Percentiles rank a stretch among this genome's conserved stretches.
These are phyloP conservation scores for Bucorvus abyssinicus DNA, from an alignment of 2,797 vertebrate genomes.

Conservation along the genomic window DNA sequence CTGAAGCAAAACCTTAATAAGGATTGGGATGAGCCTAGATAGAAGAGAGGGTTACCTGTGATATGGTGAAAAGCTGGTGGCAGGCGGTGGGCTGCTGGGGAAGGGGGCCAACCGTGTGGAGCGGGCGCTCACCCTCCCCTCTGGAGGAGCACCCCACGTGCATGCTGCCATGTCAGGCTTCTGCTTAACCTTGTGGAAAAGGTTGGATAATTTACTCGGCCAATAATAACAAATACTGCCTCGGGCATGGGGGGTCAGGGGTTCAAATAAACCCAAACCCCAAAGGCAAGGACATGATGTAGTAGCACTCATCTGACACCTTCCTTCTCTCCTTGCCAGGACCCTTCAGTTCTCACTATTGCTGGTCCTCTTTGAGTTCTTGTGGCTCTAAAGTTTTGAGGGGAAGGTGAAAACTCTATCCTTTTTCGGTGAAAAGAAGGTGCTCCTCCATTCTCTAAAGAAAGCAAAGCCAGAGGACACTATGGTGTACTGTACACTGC, in stretches of 20 bases:
- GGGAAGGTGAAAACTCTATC: neutral
- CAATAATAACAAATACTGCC: neutral
- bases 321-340: neutral
- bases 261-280: neutral
- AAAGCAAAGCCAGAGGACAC: neutral
- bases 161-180: accelerated
- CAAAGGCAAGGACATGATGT: neutral
- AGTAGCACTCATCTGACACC: neutral
- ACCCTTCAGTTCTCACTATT: neutral
- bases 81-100: neutral
- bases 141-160: neutral
- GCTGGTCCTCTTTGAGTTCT: neutral
- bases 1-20: conserved; percentile 54
- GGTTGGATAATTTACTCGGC: neutral
- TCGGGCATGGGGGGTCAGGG: accelerated
- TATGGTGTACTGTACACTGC: neutral
- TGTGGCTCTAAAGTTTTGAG: neutral
- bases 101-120: accelerated
- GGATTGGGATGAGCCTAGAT: conserved; percentile 50
- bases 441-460: neutral
- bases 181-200: neutral
- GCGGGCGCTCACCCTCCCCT: neutral
- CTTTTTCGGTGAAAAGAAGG: neutral
- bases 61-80: neutral
- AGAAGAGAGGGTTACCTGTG: conserved; percentile 1